Evolutionary conservation across 2,888 invertebrate genomes (phyloP).

Genomic region (Parnassius mnemosyne): DNA sequence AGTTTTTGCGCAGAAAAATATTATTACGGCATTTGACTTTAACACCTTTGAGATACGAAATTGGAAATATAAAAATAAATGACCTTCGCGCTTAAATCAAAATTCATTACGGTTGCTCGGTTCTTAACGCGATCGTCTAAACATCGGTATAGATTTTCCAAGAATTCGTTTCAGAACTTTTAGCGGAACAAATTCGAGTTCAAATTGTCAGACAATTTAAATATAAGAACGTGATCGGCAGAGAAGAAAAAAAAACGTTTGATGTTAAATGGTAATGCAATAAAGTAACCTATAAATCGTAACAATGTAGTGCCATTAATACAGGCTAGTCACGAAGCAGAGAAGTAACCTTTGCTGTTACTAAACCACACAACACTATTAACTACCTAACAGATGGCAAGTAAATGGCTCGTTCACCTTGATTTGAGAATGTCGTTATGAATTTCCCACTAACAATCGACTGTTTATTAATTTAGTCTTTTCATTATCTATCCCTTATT

Average conservation of each 20-base stretch:
- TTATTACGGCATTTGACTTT: constrained; percentile 4
- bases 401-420: constrained; percentile 61
- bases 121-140: constrained; percentile 8
- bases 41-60: constrained; percentile 18
- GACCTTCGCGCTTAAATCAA: constrained; percentile 13
- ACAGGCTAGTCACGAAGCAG: constrained; percentile 53
- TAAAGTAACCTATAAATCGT: constrained; percentile 39
- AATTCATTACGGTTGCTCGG: constrained; percentile 21
- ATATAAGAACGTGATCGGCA: constrained; percentile 29
- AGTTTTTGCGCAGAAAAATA: constrained; percentile 9
- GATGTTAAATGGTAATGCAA: constrained; percentile 37
- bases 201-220: constrained; percentile 22
- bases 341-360: constrained; percentile 58
- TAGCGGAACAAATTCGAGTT: constrained; percentile 22
- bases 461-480: constrained; percentile 12
- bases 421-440: constrained; percentile 55
- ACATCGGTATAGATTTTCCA: constrained; percentile 16
- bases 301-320: constrained; percentile 42
- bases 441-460: constrained; percentile 42
- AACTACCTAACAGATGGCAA: constrained; percentile 43
- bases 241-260: constrained; percentile 30
- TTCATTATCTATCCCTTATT: constrained; percentile 17
- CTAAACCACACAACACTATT: constrained; percentile 44
- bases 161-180: constrained; percentile 14
- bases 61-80: constrained; percentile 20